Conservation (phyloP, 2,888 invertebrate species). For the Parascotia fuliginaria region DNA sequence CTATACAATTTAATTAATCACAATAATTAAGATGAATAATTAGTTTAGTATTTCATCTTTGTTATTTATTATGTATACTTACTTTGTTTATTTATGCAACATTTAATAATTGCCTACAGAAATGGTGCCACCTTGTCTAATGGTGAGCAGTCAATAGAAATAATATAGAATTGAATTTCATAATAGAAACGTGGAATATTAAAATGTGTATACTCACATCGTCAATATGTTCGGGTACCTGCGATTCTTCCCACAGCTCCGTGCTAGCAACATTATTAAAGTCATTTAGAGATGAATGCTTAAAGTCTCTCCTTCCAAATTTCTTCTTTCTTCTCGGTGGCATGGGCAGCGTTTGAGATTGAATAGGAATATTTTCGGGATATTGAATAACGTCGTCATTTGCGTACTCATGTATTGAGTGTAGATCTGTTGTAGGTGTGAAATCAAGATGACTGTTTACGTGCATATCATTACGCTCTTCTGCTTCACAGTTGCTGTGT, state of each 20-base stretch:
- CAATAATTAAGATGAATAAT: too few relatives aligned
- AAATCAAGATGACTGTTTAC: slow-evolving; percentile 70
- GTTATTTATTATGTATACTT: too few relatives aligned
- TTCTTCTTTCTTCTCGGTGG: slow-evolving; percentile 77
- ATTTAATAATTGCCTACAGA: too few relatives aligned
- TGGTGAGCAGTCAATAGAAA: too few relatives aligned
- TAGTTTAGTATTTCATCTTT: too few relatives aligned
- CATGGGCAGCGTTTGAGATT: slow-evolving; percentile 79
- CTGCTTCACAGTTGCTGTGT: slow-evolving; percentile 50
- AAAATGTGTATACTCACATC: slow-evolving; percentile 66
- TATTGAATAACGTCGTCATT: slow-evolving; percentile 84
- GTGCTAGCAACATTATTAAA: slow-evolving; percentile 58
- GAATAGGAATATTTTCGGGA: slow-evolving; percentile 76
- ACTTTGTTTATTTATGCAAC: too few relatives aligned
- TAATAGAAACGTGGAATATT: neutral
- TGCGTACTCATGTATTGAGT: slow-evolving; percentile 77
- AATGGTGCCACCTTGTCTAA: too few relatives aligned
- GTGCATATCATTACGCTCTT: slow-evolving; percentile 49
- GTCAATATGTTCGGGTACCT: slow-evolving; percentile 59
- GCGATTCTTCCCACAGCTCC: slow-evolving; percentile 63
- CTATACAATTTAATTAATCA: too few relatives aligned
- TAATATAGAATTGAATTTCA: too few relatives aligned
- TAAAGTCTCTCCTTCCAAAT: slow-evolving; percentile 57
- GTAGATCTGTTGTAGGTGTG: slow-evolving; percentile 64
- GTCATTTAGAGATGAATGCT: slow-evolving; percentile 72